phyloP scores from a whole-genome alignment of 2,113 vertebrate species.

The Mobula birostris region DNA sequence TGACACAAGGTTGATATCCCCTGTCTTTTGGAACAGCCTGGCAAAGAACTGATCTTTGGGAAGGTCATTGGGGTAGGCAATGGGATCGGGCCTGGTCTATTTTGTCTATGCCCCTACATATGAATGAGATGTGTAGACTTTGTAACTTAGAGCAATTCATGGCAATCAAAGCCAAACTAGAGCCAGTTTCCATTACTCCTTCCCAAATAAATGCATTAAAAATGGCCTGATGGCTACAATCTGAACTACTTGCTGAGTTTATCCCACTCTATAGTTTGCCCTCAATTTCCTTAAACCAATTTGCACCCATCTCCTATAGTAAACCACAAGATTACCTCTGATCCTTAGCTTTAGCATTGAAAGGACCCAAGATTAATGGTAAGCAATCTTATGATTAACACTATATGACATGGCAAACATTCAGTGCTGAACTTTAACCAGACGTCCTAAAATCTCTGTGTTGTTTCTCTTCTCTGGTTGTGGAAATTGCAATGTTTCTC shows the following conservation, averaged over 20 bases:
- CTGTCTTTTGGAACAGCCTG: no score
- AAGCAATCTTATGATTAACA: no score
- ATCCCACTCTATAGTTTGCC: no score
- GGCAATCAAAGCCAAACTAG: background rate
- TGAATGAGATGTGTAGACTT: background rate
- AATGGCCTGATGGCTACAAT: background rate
- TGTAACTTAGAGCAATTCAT: background rate
- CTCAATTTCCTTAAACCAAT: background rate
- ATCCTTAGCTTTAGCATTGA: background rate
- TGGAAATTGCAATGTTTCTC: background rate
- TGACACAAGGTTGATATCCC: no score
- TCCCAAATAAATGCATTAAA: background rate
- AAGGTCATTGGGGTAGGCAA: no score
- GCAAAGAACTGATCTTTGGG: no score
- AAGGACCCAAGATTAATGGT: background rate
- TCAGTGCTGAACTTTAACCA: background rate
- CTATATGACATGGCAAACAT: background rate
- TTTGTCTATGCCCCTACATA: no score
- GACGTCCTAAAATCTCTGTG: background rate
- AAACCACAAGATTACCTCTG: background rate
- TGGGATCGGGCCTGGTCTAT: no score
- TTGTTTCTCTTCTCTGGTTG: background rate
- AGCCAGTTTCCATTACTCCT: background rate
- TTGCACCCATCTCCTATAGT: background rate
- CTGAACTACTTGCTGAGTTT: background rate